phyloP scores from a whole-genome alignment of 2,888 invertebrate species.

The Sclerodermus sp. region DNA sequence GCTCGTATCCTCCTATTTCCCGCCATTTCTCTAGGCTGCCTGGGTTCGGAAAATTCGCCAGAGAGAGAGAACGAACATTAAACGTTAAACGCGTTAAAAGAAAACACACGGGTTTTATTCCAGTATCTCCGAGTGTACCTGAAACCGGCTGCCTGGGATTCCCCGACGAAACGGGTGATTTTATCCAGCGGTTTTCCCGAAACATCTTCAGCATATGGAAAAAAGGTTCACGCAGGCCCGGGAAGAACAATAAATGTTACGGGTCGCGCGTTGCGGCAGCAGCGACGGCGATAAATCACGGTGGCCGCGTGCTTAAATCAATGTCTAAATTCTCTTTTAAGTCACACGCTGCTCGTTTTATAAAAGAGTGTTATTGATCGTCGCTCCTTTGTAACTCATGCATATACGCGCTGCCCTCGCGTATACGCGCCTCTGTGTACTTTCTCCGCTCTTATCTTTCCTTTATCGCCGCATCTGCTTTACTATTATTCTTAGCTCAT shows the following conservation, averaged over 20 bases:
- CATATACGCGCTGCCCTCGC: slow-evolving; percentile 14
- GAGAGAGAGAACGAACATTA: too few relatives aligned
- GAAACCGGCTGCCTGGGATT: too few relatives aligned
- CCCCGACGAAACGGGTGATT: too few relatives aligned
- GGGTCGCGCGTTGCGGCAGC: slow-evolving; percentile 18
- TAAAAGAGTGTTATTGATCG: slow-evolving; percentile 27
- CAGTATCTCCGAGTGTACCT: too few relatives aligned
- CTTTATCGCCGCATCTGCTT: slow-evolving; percentile 19
- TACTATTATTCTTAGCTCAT: slow-evolving; percentile 18
- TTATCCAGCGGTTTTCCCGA: too few relatives aligned
- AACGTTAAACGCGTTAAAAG: too few relatives aligned
- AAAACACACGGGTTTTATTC: too few relatives aligned
- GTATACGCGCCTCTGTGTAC: slow-evolving; percentile 15
- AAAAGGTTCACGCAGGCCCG: not conserved
- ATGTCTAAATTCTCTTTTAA: slow-evolving; percentile 30
- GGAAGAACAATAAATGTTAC: slow-evolving; percentile 24
- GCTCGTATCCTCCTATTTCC: too few relatives aligned
- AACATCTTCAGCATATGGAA: too few relatives aligned
- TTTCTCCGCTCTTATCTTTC: slow-evolving; percentile 21
- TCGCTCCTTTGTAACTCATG: slow-evolving; percentile 19
- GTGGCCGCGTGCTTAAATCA: slow-evolving; percentile 25
- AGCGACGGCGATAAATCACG: slow-evolving; percentile 20
- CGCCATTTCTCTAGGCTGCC: too few relatives aligned
- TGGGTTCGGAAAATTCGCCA: too few relatives aligned
- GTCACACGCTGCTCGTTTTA: slow-evolving; percentile 26